Evolutionary conservation across 1,140 invertebrate species (phyloP), one percentile per base, ranked within the genome.

Genomic region (Diabrotica undecimpunctata): DNA sequence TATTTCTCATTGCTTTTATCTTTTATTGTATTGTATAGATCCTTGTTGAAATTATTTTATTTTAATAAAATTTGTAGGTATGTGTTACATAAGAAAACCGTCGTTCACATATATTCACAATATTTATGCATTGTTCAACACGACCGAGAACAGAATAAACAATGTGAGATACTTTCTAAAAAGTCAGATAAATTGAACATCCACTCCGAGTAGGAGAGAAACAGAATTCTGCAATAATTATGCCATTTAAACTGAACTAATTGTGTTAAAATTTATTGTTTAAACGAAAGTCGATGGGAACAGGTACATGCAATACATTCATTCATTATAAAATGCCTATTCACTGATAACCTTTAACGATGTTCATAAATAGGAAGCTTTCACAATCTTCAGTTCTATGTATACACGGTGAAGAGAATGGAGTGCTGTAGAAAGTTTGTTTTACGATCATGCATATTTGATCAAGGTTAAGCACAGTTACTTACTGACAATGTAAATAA

Each of bases 241-340:
- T 25, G 25, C 25, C 25, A n/a, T 46, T n/a, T 46, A 46, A 46
- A 46, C 3, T 6, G 41, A 46, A n/a, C 41, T 25, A 46, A 46
- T 46, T 46, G 41, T 46, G 41, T 46, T 46, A 46, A 46, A 46
- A 46, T 46, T 46, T 46, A 46, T 46, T 46, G 41, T 46, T 46
- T 10, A 46, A 46, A 46, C 41, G 41, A 46, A 46, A 46, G 41
- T 46, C 41, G 41, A 46, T 46, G 41, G 41, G 41, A 46, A 46
- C n/a, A 46, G n/a, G 41, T 46, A 46, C 41, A n/a, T n/a, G 8
- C 8, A 8, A 46, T 46, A 10, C 41, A 46, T 46, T 46, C 41
- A 25, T 46, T 46, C n/a, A 46, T 46, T 46, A 46, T 8, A 46
- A 46, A 10, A n/a, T 46, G 8, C n/a, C 8, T 46, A 10, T 46